Base-by-base conservation (phyloP, 2,888 invertebrate genomes). In the Heliothis peltigera region DNA sequence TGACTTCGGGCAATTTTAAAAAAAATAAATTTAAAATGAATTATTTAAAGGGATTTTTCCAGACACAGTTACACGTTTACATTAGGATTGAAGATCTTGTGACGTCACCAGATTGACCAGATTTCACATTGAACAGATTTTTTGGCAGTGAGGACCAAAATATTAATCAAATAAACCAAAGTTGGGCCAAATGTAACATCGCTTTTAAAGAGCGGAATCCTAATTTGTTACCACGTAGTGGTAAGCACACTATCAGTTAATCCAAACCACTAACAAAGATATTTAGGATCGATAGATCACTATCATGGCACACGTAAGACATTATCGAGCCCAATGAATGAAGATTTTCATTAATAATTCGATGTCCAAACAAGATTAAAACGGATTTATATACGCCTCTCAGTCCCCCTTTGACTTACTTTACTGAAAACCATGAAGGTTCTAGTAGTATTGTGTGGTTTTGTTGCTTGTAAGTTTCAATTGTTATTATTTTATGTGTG, bases 391-490 rank as follows among this genome's bases (percentile, higher is more conserved):
- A 39, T 39, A 39, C 39, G 39, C 39, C 4, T 5, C n/a, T 39
- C 39, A 5, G 39, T 4, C 15, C 15, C 5, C 15, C 15, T n/a
- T 3, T 39, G 39, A 39, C 5, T 39, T 39, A 39, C 39, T 39
- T n/a, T 6, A 39, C 15, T 39, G 39, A 39, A n/a, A 57, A 52
- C 55, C 54, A 87, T 85, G 84, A 83, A 81, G 70, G 51, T 81
- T 18, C 25, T 84, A 8, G 75, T 81, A 59, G 70, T 82, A 57
- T 66, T 86, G 39, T 77, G 80, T 58, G 77, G 73, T 42, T 61
- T 70, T 32, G 52, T 84, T 62, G 82, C 84, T 63, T 73, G 89
- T 88, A 62, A 83, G 86, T 84, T 60, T 18, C 12, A 1, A 12
- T 43, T 12, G 0, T 15, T 22, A 12, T 42, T 6, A 6, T 42